Percentiles rank a stretch among this genome's conserved stretches.
These are phyloP conservation scores for Melieria crassipennis DNA, from an alignment of 2,888 invertebrate species.

Conservation along the genomic window DNA sequence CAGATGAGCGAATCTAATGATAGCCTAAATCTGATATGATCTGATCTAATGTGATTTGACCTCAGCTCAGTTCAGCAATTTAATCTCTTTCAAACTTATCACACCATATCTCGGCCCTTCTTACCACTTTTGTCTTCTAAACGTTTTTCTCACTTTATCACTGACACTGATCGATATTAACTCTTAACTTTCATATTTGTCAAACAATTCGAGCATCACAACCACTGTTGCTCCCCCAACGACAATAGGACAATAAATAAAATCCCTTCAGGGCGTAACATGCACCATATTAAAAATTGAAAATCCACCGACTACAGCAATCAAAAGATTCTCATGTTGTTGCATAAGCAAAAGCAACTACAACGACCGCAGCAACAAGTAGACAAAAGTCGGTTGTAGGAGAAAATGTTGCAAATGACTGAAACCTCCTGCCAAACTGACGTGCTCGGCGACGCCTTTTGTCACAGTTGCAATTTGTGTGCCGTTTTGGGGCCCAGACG, in stretches of 20 bases:
- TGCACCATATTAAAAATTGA: constrained; percentile 60
- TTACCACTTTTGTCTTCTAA: too few species aligned
- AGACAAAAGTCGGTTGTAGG: not conserved
- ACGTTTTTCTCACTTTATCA: too few species aligned
- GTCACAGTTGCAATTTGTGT: constrained; percentile 33
- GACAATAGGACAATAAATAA: constrained; percentile 9
- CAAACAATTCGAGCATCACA: not conserved
- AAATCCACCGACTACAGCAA: constrained; percentile 51
- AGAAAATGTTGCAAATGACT: not conserved
- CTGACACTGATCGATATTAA: too few species aligned
- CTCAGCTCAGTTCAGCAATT: too few species aligned
- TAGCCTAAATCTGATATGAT: too few species aligned
- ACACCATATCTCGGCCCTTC: too few species aligned
- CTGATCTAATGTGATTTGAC: too few species aligned
- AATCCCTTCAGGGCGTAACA: constrained; percentile 55
- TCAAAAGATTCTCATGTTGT: constrained; percentile 15
- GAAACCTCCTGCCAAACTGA: not conserved
- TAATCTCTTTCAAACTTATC: too few species aligned
- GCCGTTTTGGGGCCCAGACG: not conserved
- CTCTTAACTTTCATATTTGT: not conserved
- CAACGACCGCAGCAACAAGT: not conserved
- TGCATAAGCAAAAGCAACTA: constrained; percentile 4
- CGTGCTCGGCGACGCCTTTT: constrained; percentile 38
- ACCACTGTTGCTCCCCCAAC: not conserved
- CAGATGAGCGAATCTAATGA: too few species aligned